Conservation (phyloP, 2,888 invertebrate species). For the Epirrhoe tristata region DNA sequence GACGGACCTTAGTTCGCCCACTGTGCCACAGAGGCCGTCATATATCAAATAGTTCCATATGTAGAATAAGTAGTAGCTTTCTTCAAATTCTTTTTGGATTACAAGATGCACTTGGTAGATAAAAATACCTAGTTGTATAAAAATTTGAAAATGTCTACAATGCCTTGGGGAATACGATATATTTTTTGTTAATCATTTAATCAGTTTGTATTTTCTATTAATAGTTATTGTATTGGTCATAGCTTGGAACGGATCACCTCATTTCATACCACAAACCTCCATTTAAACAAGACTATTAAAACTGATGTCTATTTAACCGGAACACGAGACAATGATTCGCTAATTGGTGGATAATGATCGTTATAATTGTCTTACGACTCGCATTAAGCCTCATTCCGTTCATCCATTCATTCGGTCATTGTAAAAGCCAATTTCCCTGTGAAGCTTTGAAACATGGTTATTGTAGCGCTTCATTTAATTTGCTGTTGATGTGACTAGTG, state of each 20-base stretch:
- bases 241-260: background rate
- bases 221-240: background rate
- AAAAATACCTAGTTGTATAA: too few relatives aligned
- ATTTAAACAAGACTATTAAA: conserved; percentile 36
- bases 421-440: conserved; percentile 29
- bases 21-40: too few relatives aligned
- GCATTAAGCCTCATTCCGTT: conserved; percentile 29
- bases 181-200: too few relatives aligned
- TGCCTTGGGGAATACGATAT: too few relatives aligned
- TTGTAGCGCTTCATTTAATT: conserved; percentile 30
- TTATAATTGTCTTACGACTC: conserved; percentile 64
- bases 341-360: conserved; percentile 68
- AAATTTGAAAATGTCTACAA: too few relatives aligned
- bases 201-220: too few relatives aligned
- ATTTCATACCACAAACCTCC: conserved; percentile 20
- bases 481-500: conserved; percentile 4
- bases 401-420: conserved; percentile 29
- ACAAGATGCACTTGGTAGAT: too few relatives aligned
- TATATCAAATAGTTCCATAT: too few relatives aligned
- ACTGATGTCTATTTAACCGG: conserved; percentile 41
- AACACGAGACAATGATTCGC: conserved; percentile 59
- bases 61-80: too few relatives aligned
- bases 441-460: conserved; percentile 24
- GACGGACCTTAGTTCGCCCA: too few relatives aligned
- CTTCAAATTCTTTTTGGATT: too few relatives aligned